A percentile compares a stretch with the other conserved stretches of the same genome.
phyloP scores from a whole-genome alignment of 2,888 invertebrate species.

The Netelia virgata region DNA sequence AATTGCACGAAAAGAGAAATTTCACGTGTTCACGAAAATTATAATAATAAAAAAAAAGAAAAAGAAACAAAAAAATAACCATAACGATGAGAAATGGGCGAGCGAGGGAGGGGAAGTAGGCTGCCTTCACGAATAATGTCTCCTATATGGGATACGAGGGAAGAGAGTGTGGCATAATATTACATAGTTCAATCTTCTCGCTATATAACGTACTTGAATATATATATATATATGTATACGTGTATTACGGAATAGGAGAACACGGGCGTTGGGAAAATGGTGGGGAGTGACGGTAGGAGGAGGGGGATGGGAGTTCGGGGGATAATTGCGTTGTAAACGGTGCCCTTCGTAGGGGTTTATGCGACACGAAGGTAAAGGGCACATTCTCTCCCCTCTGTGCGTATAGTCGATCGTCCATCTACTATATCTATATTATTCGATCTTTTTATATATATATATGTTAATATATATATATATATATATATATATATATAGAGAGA shows the following conservation, averaged over 20 bases:
- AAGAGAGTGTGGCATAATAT: slow-evolving; percentile 2
- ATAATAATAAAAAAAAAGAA: no score
- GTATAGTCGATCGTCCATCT: slow-evolving; percentile 25
- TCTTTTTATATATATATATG: slow-evolving; percentile 5
- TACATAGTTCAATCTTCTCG: slow-evolving; percentile 9
- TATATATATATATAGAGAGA: slow-evolving; percentile 4
- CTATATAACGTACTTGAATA: neutral
- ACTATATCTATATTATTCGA: neutral
- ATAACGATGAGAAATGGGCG: no score
- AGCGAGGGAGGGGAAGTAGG: no score
- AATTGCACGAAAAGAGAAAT: no score
- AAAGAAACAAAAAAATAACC: no score
- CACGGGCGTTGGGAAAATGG: slow-evolving; percentile 48
- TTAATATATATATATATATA: slow-evolving; percentile 26
- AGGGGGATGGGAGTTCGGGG: neutral
- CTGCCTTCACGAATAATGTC: neutral
- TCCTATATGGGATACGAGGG: neutral
- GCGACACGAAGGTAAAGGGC: slow-evolving; percentile 68
- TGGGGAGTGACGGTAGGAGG: neutral
- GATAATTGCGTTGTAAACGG: slow-evolving; percentile 72
- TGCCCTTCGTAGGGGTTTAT: slow-evolving; percentile 65
- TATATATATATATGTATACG: neutral
- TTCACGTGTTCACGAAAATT: no score
- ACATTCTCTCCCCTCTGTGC: slow-evolving; percentile 53
- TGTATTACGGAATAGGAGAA: slow-evolving; percentile 41